phyloP scores from a whole-genome alignment of 2,888 invertebrate species.

The Lydus trimaculatus region DNA sequence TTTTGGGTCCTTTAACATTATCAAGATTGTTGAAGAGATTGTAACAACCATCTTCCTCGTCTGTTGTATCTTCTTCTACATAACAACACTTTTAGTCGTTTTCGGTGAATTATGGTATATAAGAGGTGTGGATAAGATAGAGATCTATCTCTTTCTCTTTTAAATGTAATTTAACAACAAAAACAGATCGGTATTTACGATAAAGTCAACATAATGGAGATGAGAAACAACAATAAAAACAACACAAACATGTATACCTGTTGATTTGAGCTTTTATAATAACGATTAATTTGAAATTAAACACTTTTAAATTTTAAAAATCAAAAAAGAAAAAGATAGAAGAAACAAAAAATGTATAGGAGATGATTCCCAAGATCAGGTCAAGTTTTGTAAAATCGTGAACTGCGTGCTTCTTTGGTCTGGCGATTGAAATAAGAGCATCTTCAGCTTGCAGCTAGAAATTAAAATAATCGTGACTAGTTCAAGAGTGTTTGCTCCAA shows the following conservation, averaged over 20 bases:
- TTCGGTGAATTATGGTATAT: not conserved
- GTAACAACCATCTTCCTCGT: no score
- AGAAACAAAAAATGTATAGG: not conserved
- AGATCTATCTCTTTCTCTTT: not conserved
- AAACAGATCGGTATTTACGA: not conserved
- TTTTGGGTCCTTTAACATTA: not conserved
- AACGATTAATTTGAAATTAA: conserved; percentile 10
- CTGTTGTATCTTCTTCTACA: no score
- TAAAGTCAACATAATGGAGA: conserved; percentile 6
- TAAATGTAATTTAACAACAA: not conserved
- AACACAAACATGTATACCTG: not conserved
- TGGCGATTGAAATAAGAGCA: conserved; percentile 3
- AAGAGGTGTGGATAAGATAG: not conserved
- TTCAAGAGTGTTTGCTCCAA: not conserved
- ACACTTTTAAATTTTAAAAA: not conserved
- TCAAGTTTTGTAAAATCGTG: not conserved
- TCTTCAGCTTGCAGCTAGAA: not conserved
- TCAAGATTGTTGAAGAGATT: conserved; percentile 1
- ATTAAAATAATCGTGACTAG: conserved; percentile 1
- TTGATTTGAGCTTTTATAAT: conserved; percentile 5
- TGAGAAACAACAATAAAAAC: not conserved
- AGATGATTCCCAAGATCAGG: no score
- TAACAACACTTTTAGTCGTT: not conserved
- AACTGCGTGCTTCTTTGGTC: not conserved
- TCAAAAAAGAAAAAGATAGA: not conserved